Conservation (phyloP, 2,797 vertebrate species). For the Rhynchotus rufescens region DNA sequence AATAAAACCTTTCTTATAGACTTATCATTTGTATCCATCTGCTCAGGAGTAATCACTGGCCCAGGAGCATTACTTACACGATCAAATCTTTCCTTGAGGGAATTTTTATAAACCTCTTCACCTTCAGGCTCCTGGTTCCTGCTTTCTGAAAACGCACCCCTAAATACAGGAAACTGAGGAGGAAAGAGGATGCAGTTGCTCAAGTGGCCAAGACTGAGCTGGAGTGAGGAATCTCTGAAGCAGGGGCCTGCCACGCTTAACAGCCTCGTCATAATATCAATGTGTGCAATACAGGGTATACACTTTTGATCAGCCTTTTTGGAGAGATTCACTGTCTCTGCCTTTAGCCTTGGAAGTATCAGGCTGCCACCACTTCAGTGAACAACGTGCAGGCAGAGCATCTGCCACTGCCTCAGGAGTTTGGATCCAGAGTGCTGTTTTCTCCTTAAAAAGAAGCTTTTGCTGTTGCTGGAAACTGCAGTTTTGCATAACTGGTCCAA, state of each 20-base stretch:
- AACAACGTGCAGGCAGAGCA: no score
- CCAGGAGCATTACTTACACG: neutral
- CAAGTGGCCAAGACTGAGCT: neutral
- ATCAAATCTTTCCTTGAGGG: neutral
- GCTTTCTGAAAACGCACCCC: neutral
- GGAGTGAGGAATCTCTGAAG: neutral
- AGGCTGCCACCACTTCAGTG: neutral
- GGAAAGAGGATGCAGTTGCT: neutral
- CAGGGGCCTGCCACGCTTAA: neutral
- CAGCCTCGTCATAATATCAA: neutral
- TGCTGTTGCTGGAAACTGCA: neutral
- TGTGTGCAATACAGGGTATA: neutral
- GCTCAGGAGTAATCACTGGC: neutral
- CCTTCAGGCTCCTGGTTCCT: neutral
- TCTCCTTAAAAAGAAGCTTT: neutral
- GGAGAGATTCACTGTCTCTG: neutral
- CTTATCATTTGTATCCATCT: neutral
- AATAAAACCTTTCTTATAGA: neutral
- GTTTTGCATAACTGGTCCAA: neutral
- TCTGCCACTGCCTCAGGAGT: neutral
- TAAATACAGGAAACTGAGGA: neutral
- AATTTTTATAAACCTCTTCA: neutral
- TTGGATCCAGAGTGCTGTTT: neutral
- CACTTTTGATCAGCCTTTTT: neutral
- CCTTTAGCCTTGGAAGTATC: neutral